Evolutionary conservation across 1,140 invertebrate genomes (phyloP).

Genomic region (Doryteuthis pealeii): DNA sequence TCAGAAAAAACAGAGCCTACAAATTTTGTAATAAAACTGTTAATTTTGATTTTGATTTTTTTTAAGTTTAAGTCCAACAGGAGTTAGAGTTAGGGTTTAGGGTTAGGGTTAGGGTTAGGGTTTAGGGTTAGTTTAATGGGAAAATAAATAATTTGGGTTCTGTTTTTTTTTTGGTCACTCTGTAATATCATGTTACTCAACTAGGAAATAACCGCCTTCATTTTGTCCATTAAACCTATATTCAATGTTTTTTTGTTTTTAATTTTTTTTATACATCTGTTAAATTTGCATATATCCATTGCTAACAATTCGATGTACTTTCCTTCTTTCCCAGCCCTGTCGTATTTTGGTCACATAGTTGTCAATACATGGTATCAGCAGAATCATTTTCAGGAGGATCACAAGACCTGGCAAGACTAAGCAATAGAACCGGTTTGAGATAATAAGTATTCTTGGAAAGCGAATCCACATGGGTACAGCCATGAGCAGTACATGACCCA

Average conservation of each 20-base stretch:
- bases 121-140: not conserved
- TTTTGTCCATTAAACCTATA: no score
- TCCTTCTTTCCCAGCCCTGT: constrained; percentile 39
- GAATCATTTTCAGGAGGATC: not conserved
- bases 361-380: constrained; percentile 33
- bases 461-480: constrained; percentile 40
- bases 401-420: not conserved
- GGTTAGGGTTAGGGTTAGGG: not conserved
- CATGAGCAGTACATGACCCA: constrained; percentile 48
- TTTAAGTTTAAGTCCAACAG: no score
- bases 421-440: not conserved
- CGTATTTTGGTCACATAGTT: constrained; percentile 40
- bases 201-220: no score
- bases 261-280: not conserved
- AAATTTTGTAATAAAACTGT: no score
- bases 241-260: not conserved
- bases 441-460: not conserved
- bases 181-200: no score
- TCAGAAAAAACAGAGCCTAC: no score
- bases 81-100: not conserved
- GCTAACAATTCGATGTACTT: not conserved
- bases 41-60: no score
- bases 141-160: no score
- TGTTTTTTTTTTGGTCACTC: no score
- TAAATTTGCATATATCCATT: not conserved